These are phyloP conservation scores for Callipepla californica DNA, from an alignment of 2,113 vertebrate genomes.

Conservation along the genomic window DNA sequence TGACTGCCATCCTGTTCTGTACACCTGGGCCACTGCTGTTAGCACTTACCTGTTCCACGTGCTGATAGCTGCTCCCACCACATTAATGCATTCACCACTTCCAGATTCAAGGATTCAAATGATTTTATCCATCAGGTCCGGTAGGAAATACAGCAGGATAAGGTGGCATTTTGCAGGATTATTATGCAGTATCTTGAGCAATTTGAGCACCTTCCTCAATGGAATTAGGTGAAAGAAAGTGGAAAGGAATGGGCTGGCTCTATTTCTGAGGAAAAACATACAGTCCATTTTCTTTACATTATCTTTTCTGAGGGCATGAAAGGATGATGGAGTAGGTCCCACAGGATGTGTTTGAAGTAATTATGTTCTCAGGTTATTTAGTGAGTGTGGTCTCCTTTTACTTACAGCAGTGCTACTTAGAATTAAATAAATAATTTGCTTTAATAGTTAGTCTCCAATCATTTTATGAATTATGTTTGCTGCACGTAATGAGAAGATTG, in stretches of 20 bases:
- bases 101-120: neutral
- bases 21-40: rapidly evolving
- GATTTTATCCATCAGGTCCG: neutral
- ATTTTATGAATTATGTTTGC: slow-evolving; percentile 10
- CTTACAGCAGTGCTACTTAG: neutral
- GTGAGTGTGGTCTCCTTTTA: neutral
- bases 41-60: neutral
- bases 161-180: neutral
- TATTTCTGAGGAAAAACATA: neutral
- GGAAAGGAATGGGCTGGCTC: neutral
- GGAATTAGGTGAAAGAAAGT: neutral
- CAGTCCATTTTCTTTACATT: slow-evolving; percentile 15
- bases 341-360: neutral
- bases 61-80: rapidly evolving
- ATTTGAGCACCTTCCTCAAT: neutral
- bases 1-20: neutral
- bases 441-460: slow-evolving; percentile 12
- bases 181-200: neutral
- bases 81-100: rapidly evolving
- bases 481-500: slow-evolving; percentile 2
- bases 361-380: neutral
- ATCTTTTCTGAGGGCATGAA: neutral
- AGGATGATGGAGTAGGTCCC: neutral
- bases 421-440: slow-evolving; percentile 30
- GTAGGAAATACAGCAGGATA: neutral